phyloP scores from a whole-genome alignment of 2,797 vertebrate genomes.

The Acanthurus lineatus region DNA sequence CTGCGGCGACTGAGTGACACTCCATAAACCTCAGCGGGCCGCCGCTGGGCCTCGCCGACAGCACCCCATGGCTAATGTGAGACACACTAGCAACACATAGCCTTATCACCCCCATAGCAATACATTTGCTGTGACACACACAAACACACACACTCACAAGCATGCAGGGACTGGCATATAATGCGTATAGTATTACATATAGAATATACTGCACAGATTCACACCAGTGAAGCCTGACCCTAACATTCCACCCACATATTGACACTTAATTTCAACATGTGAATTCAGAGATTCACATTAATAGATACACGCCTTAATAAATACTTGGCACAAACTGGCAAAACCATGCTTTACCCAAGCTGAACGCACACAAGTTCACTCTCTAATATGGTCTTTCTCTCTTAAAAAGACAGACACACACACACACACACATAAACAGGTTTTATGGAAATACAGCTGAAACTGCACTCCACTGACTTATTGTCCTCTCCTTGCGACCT shows the following conservation, averaged over 20 bases:
- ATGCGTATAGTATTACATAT: slow-evolving; percentile 11
- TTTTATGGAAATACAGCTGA: slow-evolving; percentile 70
- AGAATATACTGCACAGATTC: slow-evolving; percentile 15
- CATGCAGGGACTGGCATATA: slow-evolving; percentile 8
- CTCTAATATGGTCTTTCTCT: slow-evolving; percentile 21
- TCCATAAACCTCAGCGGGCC: slow-evolving; percentile 86
- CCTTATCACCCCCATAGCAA: slow-evolving; percentile 57
- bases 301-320: slow-evolving; percentile 41
- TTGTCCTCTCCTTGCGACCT: slow-evolving; percentile 72
- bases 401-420: slow-evolving; percentile 1
- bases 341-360: slow-evolving; percentile 29
- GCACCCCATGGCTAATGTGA: slow-evolving; percentile 84
- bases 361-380: slow-evolving; percentile 18
- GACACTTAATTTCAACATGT: slow-evolving; percentile 31
- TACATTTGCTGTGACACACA: slow-evolving; percentile 32
- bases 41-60: slow-evolving; percentile 74
- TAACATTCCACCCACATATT: slow-evolving; percentile 51
- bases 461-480: slow-evolving; percentile 65
- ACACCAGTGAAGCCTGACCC: slow-evolving; percentile 27
- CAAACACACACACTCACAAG: not conserved
- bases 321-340: slow-evolving; percentile 29
- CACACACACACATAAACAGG: slow-evolving; percentile 23
- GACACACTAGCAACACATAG: slow-evolving; percentile 70
- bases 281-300: slow-evolving; percentile 14
- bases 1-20: slow-evolving; percentile 84